Evolutionary conservation across 2,888 invertebrate species (phyloP).

Genomic region (Lordiphosa andalusiaca): DNA sequence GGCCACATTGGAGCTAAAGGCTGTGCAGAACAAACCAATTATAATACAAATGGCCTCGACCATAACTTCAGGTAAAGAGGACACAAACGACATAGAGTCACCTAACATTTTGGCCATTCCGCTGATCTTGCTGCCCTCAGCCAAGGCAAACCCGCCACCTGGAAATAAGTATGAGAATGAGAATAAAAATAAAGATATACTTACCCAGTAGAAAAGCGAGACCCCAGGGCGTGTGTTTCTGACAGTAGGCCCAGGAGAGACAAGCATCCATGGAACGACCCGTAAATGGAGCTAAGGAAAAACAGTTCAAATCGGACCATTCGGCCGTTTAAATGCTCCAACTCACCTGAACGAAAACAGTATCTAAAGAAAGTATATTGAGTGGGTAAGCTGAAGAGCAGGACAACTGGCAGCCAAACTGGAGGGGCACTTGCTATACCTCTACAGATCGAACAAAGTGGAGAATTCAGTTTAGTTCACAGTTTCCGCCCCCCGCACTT

Average conservation of each 20-base stretch:
- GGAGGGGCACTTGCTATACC: conserved; percentile 82
- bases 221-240: conserved; percentile 92
- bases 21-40: conserved; percentile 88
- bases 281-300: conserved; percentile 44
- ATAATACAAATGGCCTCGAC: conserved; percentile 86
- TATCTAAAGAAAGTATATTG: conserved; percentile 86
- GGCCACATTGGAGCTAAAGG: conserved; percentile 89
- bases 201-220: conserved; percentile 88
- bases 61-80: conserved; percentile 82
- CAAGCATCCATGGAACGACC: conserved; percentile 82
- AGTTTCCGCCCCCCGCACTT: not conserved
- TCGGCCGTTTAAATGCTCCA: too few species aligned
- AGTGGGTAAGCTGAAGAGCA: conserved; percentile 91
- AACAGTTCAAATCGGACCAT: too few species aligned
- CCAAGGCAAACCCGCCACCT: conserved; percentile 94
- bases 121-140: conserved; percentile 89
- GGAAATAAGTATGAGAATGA: not conserved
- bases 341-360: conserved; percentile 80
- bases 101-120: conserved; percentile 89
- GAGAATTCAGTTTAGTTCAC: not conserved
- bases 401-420: conserved; percentile 87
- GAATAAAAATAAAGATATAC: conserved; percentile 28
- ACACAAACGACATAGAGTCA: conserved; percentile 84
- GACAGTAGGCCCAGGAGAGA: conserved; percentile 89
- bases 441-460: conserved; percentile 27